Evolutionary conservation across 2,888 invertebrate species (phyloP), one percentile per base, ranked within the genome.

Genomic region (Diarsia dahlii): DNA sequence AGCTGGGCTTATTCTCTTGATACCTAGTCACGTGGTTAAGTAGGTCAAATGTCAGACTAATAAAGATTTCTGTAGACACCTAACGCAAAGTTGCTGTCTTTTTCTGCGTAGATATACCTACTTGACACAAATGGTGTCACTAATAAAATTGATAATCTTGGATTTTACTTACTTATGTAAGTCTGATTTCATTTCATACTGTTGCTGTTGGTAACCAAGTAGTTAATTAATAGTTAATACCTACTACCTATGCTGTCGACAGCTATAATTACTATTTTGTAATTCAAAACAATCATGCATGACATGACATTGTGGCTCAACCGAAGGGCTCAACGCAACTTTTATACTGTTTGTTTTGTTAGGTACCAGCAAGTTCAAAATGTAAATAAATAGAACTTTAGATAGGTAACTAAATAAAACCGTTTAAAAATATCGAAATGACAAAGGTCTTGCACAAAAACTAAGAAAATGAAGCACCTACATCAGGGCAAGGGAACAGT

Each of bases 31-130:
- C 70, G 78, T 80, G 78, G 67, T 68, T 80, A 87, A 63, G 78
- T 86, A 73, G 86, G 82, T 86, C 82, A 80, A 63, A 84, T 84
- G 80, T 83, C 82, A 83, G 66, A 86, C 68, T 78, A 82, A 70
- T 80, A 82, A 83, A 80, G 74, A 84, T 84, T 74, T 76, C 74
- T 84, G 81, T 60, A 73, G 69, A 75, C 74, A 73, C 58, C 73
- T 81, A 84, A 71, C 78, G 74, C 75, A 62, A 76, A 75, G 71
- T 75, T 73, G 56, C 67, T 83, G 52, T 58, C 52, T 78, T 65
- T 52, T 58, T 69, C 48, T 77, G 48, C 45, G 39, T 70, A 50
- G 46, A 18, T 71, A 52, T 56, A 66, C 20, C 6, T 52, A 65
- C 46, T 81, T 81, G 68, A 65, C 68, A 81, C 64, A 74, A 58